Evolutionary conservation across 2,113 vertebrate species (phyloP).

Genomic region (Elgaria multicarinata): DNA sequence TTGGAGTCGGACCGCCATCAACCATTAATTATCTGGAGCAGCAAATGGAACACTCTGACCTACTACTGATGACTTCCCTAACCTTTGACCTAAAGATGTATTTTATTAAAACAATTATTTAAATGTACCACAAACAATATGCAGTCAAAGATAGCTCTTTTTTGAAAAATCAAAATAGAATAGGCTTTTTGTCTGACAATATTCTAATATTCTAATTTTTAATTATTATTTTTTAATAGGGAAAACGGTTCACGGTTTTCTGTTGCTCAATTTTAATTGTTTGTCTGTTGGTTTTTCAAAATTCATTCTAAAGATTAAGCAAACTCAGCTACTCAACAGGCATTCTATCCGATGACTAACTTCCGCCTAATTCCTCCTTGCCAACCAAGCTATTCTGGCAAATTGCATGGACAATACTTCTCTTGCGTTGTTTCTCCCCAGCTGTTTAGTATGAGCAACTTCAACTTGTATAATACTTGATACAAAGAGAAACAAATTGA

Average conservation of each 20-base stretch:
- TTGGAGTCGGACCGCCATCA: constrained; percentile 71
- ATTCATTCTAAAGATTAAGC: constrained; percentile 58
- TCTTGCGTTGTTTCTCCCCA: constrained; percentile 41
- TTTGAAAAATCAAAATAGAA: constrained; percentile 73
- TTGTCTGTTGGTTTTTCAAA: constrained; percentile 10
- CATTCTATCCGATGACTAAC: constrained; percentile 52
- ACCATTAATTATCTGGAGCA: constrained; percentile 70
- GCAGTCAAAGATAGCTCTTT: constrained; percentile 80
- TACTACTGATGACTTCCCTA: constrained; percentile 87
- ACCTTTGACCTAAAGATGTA: constrained; percentile 85
- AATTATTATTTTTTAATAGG: constrained; percentile 75
- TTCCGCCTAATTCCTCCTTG: constrained; percentile 49
- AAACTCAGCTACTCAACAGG: constrained; percentile 51
- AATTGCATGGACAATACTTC: constrained; percentile 65
- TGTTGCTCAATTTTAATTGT: neutral
- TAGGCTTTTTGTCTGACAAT: constrained; percentile 80
- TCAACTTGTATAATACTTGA: constrained; percentile 60
- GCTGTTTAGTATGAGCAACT: constrained; percentile 65
- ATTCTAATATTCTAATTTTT: constrained; percentile 69
- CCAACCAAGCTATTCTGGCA: constrained; percentile 64
- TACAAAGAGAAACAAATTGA: constrained; percentile 48
- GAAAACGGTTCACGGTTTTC: constrained; percentile 17
- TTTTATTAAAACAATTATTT: constrained; percentile 88
- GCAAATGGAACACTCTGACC: constrained; percentile 78
- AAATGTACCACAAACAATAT: constrained; percentile 83